Evolutionary conservation across 2,113 vertebrate genomes (phyloP), one percentile per base, ranked within the genome.

Genomic region (Syngnathus floridae): DNA sequence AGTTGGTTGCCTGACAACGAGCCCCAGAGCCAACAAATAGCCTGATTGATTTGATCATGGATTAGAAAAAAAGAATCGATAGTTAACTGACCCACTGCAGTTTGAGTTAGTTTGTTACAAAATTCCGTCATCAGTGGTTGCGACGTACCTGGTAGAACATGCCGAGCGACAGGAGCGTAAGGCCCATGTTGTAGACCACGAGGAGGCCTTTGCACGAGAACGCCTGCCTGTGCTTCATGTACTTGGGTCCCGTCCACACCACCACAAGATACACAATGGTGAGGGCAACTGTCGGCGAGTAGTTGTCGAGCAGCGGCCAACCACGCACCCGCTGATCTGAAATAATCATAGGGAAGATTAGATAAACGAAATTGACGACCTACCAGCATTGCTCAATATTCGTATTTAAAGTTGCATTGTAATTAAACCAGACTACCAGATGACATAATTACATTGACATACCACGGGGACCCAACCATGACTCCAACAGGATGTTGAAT

Each of bases 381-480:
- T 22, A 13, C 17, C 4, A 41, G 14, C 22, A 57, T 35, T 14
- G 14, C 35, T 22, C 19, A 2, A 7, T 22, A 21, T 26, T 45
- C n/a, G 26, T 35, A 43, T 62, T 62, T 4, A 56, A 36, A 57
- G 55, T 62, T 43, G 37, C 10, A 21, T 62, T 43, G 13, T 43
- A 21, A 36, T 62, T 2, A 14, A 43, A 43, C 4, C 31, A 69
- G 43, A 48, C 51, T 36, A 22, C 1, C 43, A 63, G 40, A 64
- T 5, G 19, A 67, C 35, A 46, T 45, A 1, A 65, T 59, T 19
- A 4, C 1, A 62, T 59, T 21, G 11, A 71, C 84, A 94, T 88
- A 97, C 95, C 97, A 91, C 93, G 93, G 73, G 95, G 94, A 76
- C 97, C 97, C 81, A 99, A 90, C 93, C 91, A 95, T 73, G 93